Evolutionary conservation across 1,140 invertebrate species (phyloP), one percentile per base, ranked within the genome.

Genomic region (Tribolium castaneum): DNA sequence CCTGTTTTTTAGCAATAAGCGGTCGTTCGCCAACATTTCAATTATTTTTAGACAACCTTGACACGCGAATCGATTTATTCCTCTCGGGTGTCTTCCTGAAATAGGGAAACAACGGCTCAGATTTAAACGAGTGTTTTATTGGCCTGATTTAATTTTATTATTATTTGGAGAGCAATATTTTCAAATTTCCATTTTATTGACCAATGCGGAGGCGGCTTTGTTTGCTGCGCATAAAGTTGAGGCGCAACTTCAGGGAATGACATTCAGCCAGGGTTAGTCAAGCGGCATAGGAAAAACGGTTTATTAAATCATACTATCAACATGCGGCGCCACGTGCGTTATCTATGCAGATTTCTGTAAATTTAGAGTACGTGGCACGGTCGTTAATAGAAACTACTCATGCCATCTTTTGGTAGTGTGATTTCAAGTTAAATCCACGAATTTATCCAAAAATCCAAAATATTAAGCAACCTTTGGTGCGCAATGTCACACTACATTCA

Each of bases 151-250:
- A 45, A 19, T 10, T 45, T 45, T 45, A 45, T 45, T 45, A 45
- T 45, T 45, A 45, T 45, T 45, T 45, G 9, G 39, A 45, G 39
- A 45, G 39, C n/a, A 45, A 45, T 45, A 45, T 9, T 45, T 19
- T 54, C 52, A 34, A 70, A 70, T 70, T 45, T 16, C 34, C 13
- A 13, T 39, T 45, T 75, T 73, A 78, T 78, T 50, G 62, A 78
- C 54, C 54, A 74, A 71, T 70, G 77, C 71, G 70, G 51, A 72
- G 78, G 78, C 51, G 78, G 70, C 30, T 76, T 49, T 75, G 50
- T 39, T 56, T 35, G 51, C 73, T 62, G 39, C 50, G 72, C 72
- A 45, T 25, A 51, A 72, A 72, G 39, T 39, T 50, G 45, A 10
- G 2, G 50, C 70, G 70, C 70, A 72, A 2, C n/a, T 25, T 75